phyloP scores from a whole-genome alignment of 1,140 invertebrate genomes.

The Drosophila mayri region DNA sequence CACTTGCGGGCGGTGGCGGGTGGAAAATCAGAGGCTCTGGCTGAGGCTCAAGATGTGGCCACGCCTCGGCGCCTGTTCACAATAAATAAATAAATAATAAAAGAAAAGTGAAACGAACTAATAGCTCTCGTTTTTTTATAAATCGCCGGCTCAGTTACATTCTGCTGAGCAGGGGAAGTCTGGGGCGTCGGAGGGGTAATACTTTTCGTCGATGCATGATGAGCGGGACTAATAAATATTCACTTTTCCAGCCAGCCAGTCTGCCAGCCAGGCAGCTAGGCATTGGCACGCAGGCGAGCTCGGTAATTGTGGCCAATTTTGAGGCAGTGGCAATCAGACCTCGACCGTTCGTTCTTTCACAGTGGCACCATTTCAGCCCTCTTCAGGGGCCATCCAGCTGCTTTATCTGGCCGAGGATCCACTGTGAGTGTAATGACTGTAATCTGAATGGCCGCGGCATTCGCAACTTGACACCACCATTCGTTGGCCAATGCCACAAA shows the following conservation, averaged over 20 bases:
- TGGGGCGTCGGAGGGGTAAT: conserved; percentile 2
- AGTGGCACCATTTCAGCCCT: conserved; percentile 63
- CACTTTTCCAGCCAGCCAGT: conserved; percentile 54
- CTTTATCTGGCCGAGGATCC: conserved; percentile 22
- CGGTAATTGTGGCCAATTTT: conserved; percentile 63
- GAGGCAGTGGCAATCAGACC: conserved; percentile 73
- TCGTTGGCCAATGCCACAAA: conserved; percentile 66
- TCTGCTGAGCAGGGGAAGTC: conserved; percentile 62
- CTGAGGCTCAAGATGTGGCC: conserved; percentile 37
- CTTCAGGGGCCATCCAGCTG: conserved; percentile 1
- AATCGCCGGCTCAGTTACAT: conserved; percentile 74
- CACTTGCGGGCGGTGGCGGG: conserved; percentile 7
- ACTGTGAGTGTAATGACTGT: conserved; percentile 55
- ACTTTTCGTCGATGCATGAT: conserved; percentile 54
- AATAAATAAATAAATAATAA: conserved; percentile 80
- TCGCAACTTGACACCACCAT: conserved; percentile 62
- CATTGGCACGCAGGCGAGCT: conserved; percentile 38
- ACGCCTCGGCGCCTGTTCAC: conserved; percentile 66
- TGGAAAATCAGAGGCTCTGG: conserved; percentile 5
- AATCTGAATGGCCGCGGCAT: conserved; percentile 50
- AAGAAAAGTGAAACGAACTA: conserved; percentile 83
- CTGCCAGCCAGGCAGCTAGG: conserved; percentile 19
- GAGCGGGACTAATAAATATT: conserved; percentile 73
- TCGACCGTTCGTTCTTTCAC: conserved; percentile 65
- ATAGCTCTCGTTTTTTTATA: conserved; percentile 79